A percentile compares a stretch with the other conserved stretches of the same genome.
Evolutionary conservation across 92 coral and sea anemone species (phyloP).

Genomic region (Desmophyllum pertusum): DNA sequence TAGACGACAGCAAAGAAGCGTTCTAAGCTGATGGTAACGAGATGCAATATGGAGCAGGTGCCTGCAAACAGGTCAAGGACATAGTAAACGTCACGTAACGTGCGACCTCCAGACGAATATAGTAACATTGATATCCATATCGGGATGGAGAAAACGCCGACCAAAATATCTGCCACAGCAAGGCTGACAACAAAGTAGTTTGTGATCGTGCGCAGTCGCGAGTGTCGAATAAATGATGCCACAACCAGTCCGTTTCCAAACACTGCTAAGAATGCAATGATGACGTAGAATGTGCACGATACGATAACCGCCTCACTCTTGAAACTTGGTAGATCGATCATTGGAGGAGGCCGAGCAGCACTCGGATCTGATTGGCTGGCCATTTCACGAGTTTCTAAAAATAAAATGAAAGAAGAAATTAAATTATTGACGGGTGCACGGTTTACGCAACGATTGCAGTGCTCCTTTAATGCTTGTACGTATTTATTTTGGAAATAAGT

Average conservation of each 20-base stretch:
- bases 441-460: not conserved
- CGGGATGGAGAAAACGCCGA: constrained; percentile 78
- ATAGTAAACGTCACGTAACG: constrained; percentile 38
- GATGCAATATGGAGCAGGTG: constrained; percentile 76
- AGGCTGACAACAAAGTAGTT: constrained; percentile 86
- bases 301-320: constrained; percentile 42
- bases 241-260: constrained; percentile 88
- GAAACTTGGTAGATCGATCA: constrained; percentile 38
- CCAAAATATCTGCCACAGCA: constrained; percentile 77
- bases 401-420: not conserved
- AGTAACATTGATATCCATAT: constrained; percentile 75
- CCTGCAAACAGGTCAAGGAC: constrained; percentile 79
- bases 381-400: constrained; percentile 23
- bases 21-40: constrained; percentile 83
- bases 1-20: constrained; percentile 79
- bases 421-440: not conserved
- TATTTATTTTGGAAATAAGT: too few relatives aligned
- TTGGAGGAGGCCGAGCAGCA: constrained; percentile 41
- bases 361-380: constrained; percentile 18
- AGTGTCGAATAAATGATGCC: constrained; percentile 83
- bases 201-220: constrained; percentile 77
- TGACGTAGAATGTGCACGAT: constrained; percentile 73
- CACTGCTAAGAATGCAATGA: constrained; percentile 73
- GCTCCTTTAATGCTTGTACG: not conserved
- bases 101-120: constrained; percentile 28